A percentile compares a stretch with the other conserved stretches of the same genome.
phyloP scores from a whole-genome alignment of 2,888 invertebrate genomes.

The Xanthia icteritia region DNA sequence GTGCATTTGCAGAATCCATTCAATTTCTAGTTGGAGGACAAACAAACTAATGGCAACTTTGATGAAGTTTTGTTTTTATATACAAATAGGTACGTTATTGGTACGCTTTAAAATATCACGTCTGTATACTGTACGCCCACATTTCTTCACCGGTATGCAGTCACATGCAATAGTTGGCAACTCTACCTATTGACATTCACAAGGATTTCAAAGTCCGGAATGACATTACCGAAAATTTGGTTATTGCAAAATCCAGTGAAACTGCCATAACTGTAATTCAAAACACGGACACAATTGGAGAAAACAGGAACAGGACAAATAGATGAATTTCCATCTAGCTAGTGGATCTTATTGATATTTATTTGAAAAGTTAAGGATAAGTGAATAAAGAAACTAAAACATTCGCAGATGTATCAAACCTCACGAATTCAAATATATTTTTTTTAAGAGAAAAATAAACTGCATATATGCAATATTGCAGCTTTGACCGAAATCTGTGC shows the following conservation, averaged over 20 bases:
- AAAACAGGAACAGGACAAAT: background rate
- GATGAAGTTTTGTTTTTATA: constrained; percentile 40
- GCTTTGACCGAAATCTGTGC: background rate
- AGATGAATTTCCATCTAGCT: background rate
- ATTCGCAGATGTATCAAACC: background rate
- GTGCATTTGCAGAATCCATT: constrained; percentile 64
- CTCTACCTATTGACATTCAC: constrained; percentile 9
- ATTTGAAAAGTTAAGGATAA: background rate
- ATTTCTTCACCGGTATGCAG: background rate
- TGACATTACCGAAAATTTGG: constrained; percentile 9
- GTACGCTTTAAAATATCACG: background rate
- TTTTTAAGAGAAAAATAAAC: too few species aligned
- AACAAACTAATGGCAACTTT: constrained; percentile 71
- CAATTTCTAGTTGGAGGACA: constrained; percentile 67
- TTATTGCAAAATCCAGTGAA: background rate
- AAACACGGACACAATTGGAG: background rate
- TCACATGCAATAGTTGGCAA: constrained; percentile 37
- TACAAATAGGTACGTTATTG: background rate
- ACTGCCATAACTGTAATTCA: background rate
- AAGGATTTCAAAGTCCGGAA: constrained; percentile 17
- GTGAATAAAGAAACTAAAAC: background rate
- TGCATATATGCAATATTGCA: background rate
- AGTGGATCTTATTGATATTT: background rate
- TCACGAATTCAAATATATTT: background rate
- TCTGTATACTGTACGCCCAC: background rate